A percentile compares a stretch with the other conserved stretches of the same genome.
Conservation (phyloP, 2,888 invertebrate species). For the Electrophaes corylata region DNA sequence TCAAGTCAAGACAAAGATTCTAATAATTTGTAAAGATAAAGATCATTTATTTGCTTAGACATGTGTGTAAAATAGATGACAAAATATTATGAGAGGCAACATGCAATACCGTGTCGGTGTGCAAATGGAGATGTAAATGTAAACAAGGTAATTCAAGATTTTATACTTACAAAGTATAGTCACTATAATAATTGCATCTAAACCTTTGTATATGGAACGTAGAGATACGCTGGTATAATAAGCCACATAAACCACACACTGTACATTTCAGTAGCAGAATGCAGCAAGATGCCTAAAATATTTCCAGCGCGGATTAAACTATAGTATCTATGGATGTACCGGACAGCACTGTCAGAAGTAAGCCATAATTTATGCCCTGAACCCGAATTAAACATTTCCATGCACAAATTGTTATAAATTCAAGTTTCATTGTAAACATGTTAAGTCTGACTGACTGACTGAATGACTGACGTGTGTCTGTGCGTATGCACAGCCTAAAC, state of each 20-base stretch:
- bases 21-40: too few relatives aligned
- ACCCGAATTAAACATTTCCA: constrained; percentile 11
- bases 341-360: constrained; percentile 46
- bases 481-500: too few relatives aligned
- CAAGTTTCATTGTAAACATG: not conserved
- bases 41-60: too few relatives aligned
- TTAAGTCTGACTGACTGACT: not conserved
- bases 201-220: not conserved
- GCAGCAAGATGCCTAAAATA: constrained; percentile 48
- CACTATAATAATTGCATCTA: too few relatives aligned
- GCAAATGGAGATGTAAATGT: too few relatives aligned
- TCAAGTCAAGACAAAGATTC: too few relatives aligned
- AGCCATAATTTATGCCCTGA: constrained; percentile 41
- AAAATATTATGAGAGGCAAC: too few relatives aligned
- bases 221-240: not conserved
- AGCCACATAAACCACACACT: constrained; percentile 31
- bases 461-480: too few relatives aligned
- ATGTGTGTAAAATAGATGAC: too few relatives aligned
- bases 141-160: too few relatives aligned
- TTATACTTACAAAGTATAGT: too few relatives aligned
- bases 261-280: constrained; percentile 44
- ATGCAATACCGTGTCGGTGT: too few relatives aligned
- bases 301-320: constrained; percentile 24
- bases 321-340: constrained; percentile 22
- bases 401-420: constrained; percentile 4